Base-by-base conservation (phyloP, 2,113 vertebrate genomes). In the Xerus inauris region DNA sequence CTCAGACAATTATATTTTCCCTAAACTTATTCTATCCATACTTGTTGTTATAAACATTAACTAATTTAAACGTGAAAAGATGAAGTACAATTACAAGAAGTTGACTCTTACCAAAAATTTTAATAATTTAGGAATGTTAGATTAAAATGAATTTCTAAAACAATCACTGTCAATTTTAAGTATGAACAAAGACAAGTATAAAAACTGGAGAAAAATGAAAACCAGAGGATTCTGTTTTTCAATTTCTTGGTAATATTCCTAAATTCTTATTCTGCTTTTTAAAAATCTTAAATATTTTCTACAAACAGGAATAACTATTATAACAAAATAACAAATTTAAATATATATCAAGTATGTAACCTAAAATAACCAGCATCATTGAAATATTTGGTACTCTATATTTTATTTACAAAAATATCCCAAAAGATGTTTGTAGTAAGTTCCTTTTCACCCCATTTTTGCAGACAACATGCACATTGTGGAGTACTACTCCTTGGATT, bases 61-160 rank as follows among this genome's bases (percentile, higher is more conserved):
- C 26, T 79, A 73, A n/a, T 73, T 49, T 84, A 51, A 14, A 24
- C 6, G 38, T 22, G 32, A 57, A 51, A 1, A 92, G 13, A 79
- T 81, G 67, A 87, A 89, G 73, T 65, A 57, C 75, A 86, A 83
- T 26, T 40, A 71, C 22, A 45, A 89, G 85, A 72, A 13, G 0
- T 14, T 88, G 22, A 38, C 14, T 79, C n/a, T 72, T 26, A 57
- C 35, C 67, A 67, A 86, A 77, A 72, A 47, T 82, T 6, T 84
- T 8, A 95, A 28, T 62, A 35, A 54, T 65, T 38, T 65, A 11
- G 22, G 4, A 82, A 83, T 80, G 71, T 20, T 42, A 45, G 30
- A 71, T 47, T 62, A 93, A 96, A 93, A 91, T 59, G 13, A 93
- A 13, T 94, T 76, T 76, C 30, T 69, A 69, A 91, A 87, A 83